A percentile compares a stretch with the other conserved stretches of the same genome.
Conservation (phyloP, 2,888 invertebrate genomes). For the Melitaea athalia region DNA sequence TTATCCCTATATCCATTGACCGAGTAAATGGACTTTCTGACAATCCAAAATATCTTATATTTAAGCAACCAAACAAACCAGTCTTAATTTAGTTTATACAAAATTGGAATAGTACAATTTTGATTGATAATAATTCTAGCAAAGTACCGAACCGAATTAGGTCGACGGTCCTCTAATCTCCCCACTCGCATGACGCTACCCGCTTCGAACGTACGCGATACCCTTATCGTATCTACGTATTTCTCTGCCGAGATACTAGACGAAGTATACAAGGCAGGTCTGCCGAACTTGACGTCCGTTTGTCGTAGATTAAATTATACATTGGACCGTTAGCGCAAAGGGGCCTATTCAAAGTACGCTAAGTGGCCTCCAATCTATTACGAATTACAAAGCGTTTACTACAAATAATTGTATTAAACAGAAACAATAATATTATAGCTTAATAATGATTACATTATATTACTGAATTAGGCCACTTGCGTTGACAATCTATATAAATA, state of each 20-base stretch:
- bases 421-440: slow-evolving; percentile 30
- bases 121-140: background rate
- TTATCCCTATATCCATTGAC: no score
- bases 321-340: slow-evolving; percentile 39
- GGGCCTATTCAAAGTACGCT: slow-evolving; percentile 38
- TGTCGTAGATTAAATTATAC: slow-evolving; percentile 17
- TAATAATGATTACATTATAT: slow-evolving; percentile 31
- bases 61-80: no score
- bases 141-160: background rate
- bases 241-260: slow-evolving; percentile 39
- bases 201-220: slow-evolving; percentile 8
- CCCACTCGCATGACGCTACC: slow-evolving; percentile 21
- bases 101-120: background rate
- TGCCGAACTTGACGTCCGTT: slow-evolving; percentile 28
- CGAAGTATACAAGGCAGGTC: slow-evolving; percentile 41
- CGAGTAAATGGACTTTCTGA: no score
- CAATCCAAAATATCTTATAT: no score
- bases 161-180: slow-evolving; percentile 13
- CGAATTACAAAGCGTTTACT: slow-evolving; percentile 26
- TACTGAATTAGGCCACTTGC: slow-evolving; percentile 45
- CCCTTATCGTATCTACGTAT: background rate
- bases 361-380: slow-evolving; percentile 34
- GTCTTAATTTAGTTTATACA: background rate
- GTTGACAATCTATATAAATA: slow-evolving; percentile 38
- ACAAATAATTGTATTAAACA: slow-evolving; percentile 27